Evolutionary conservation across 2,113 vertebrate genomes (phyloP), one percentile per base, ranked within the genome.

Genomic region (Ceratotherium simum): DNA sequence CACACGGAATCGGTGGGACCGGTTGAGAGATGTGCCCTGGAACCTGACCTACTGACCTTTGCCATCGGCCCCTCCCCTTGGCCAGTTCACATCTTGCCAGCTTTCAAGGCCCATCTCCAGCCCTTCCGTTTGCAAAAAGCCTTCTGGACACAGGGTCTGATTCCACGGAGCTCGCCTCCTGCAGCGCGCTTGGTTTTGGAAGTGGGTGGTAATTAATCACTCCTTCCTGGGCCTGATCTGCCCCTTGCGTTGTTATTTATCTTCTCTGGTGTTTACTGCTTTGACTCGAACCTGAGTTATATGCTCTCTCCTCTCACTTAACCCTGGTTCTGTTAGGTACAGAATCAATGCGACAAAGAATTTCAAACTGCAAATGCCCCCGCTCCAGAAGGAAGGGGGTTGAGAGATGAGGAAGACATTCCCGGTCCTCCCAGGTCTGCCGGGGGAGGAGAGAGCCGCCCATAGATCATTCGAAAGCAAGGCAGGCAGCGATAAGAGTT

Each of bases 321-420:
- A 85, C 72, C 51, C 16, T 0, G 2, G 20, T 94, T 96, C 75
- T 27, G 5, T 21, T 36, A 67, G 92, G 79, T 79, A 17, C 54
- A 70, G 58, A 78, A 92, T 96, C 82, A 83, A 89, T 20, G 51
- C 16, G 20, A 87, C 60, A 80, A 95, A 94, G 90, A 93, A 58
- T 97, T 92, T 92, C 4, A 2, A 83, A 78, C 54, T 25, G 36
- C 69, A 93, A 73, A 91, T 6, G 20, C 6, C 58, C 36, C 16
- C 0, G 2, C 21, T 56, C 65, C 25, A 69, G 84, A 78, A 73
- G 23, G 79, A 89, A 97, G 48, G 56, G 39, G 5, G 13, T 58
- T 21, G 36, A 33, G 60, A 86, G 46, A 36, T 56, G 54, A 91
- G 56, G 70, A n/a, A 76, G 72, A 46, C 75, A 23, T 64, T 86